Conservation (phyloP, 2,888 invertebrate species). For the Psococerastis gibbosa region DNA sequence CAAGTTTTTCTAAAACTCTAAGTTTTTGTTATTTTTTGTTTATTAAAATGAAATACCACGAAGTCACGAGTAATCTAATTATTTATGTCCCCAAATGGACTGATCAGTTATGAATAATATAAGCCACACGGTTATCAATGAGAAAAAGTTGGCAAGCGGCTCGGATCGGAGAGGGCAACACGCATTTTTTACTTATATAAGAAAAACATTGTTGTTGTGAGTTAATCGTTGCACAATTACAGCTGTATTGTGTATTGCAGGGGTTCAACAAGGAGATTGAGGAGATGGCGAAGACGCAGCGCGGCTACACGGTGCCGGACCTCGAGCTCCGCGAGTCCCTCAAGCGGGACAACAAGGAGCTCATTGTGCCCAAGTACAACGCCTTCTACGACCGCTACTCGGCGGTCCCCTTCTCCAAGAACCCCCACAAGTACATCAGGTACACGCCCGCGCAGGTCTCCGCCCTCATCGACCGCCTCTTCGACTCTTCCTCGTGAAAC, state of each 20-base stretch:
- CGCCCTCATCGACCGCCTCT: constrained; percentile 70
- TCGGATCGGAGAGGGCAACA: no score
- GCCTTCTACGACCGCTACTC: constrained; percentile 61
- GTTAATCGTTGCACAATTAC: no score
- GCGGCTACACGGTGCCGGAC: constrained; percentile 86
- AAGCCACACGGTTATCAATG: no score
- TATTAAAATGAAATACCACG: no score
- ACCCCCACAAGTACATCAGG: constrained; percentile 83
- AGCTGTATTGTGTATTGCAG: constrained; percentile 35
- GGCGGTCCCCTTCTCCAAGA: constrained; percentile 69
- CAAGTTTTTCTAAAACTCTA: no score
- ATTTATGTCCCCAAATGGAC: no score
- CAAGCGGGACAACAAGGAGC: constrained; percentile 76
- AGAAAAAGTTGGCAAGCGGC: no score
- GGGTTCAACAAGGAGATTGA: constrained; percentile 93
- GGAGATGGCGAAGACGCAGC: constrained; percentile 65
- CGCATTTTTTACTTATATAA: no score
- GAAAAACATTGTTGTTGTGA: constrained; percentile 9
- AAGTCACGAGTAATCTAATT: no score
- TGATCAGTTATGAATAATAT: no score
- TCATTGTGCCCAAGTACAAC: constrained; percentile 69
- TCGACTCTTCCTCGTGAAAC: no score
- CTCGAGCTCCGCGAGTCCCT: constrained; percentile 70
- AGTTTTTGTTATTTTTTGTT: no score
- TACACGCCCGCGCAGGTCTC: constrained; percentile 72